These are phyloP conservation scores for Archaeoteleia sp. DNA, from an alignment of 2,888 invertebrate genomes.

Conservation along the genomic window DNA sequence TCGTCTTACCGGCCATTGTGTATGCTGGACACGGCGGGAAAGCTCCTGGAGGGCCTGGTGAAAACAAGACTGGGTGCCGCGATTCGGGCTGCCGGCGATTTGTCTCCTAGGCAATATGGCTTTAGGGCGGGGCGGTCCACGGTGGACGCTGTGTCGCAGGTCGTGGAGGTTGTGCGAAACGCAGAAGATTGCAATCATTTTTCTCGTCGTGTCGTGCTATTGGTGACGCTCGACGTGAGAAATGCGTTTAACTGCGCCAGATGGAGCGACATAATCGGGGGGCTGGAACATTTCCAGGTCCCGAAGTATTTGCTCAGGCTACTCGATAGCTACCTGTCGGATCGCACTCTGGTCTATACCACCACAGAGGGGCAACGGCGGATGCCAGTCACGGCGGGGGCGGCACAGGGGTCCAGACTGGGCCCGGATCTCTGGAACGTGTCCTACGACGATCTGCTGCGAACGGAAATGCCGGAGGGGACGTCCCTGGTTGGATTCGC, in stretches of 20 bases:
- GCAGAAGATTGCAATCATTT: constrained; percentile 14
- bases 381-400: constrained; percentile 34
- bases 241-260: constrained; percentile 48
- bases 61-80: too few relatives aligned
- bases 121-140: constrained; percentile 49
- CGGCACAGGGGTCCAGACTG: constrained; percentile 47
- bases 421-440: constrained; percentile 54
- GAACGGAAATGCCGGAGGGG: constrained; percentile 29
- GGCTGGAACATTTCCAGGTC: too few relatives aligned
- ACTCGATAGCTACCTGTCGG: constrained; percentile 42
- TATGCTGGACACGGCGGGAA: constrained; percentile 11
- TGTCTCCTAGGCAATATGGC: constrained; percentile 47
- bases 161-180: constrained; percentile 28
- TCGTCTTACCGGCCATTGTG: constrained; percentile 5
- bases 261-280: constrained; percentile 37
- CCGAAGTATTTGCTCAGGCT: constrained; percentile 20
- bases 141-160: constrained; percentile 31
- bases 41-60: not conserved
- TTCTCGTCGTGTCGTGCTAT: constrained; percentile 26
- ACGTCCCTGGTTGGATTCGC: constrained; percentile 39
- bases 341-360: constrained; percentile 31
- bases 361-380: constrained; percentile 29
- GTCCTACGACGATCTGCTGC: constrained; percentile 47
- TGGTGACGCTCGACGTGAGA: constrained; percentile 40
- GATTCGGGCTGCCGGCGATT: too few relatives aligned